phyloP scores from a whole-genome alignment of 2,797 vertebrate genomes.

The Amazona finschi region DNA sequence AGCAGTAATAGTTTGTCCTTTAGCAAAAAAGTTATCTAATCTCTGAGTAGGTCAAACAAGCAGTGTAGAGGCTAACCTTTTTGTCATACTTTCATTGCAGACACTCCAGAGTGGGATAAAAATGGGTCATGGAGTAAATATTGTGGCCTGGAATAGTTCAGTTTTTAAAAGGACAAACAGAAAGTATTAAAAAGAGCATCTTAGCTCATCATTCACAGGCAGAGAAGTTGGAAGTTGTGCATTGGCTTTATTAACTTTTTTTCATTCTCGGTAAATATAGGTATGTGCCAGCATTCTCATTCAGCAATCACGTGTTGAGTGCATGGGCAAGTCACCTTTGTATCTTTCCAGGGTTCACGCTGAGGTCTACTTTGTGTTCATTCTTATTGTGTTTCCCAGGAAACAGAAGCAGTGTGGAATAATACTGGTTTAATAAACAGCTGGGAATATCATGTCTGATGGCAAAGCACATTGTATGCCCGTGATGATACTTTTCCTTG shows the following conservation, averaged over 20 bases:
- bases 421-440: conserved; percentile 22
- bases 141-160: background rate
- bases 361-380: conserved; percentile 40
- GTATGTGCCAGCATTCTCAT: background rate
- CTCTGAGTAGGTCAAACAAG: background rate
- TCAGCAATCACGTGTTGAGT: background rate
- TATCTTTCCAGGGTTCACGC: conserved; percentile 42
- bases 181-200: background rate
- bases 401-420: conserved; percentile 29
- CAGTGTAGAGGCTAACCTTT: background rate
- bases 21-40: background rate
- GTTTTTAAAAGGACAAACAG: background rate
- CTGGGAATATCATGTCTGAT: background rate
- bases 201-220: background rate
- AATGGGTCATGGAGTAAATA: background rate
- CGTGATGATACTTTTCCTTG: conserved; percentile 7
- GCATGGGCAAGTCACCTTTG: conserved; percentile 37
- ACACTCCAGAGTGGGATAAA: background rate
- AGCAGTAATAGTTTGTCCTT: background rate
- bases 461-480: background rate
- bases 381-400: conserved; percentile 47
- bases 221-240: background rate
- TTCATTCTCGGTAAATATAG: conserved; percentile 41
- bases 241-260: conserved; percentile 34
- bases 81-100: background rate